Evolutionary conservation across 2,113 vertebrate species (phyloP).

Genomic region (Leiothrix lutea): DNA sequence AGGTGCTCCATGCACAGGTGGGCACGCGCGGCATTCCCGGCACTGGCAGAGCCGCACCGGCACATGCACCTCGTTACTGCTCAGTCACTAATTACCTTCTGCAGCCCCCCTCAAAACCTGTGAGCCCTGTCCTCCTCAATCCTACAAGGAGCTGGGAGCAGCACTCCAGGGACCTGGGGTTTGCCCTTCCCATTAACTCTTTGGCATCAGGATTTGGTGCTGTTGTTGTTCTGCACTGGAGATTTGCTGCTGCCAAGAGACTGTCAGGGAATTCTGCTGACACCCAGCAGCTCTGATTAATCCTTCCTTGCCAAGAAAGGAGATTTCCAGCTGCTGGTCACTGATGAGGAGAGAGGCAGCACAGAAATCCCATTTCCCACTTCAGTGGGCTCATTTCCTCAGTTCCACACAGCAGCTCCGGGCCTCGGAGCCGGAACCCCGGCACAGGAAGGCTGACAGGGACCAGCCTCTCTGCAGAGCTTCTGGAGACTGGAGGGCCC

Average conservation of each 20-base stretch:
- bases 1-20: neutral
- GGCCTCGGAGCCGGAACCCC: neutral
- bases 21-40: neutral
- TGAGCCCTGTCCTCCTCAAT: neutral
- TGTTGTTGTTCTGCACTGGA: rapidly evolving
- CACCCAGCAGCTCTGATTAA: neutral
- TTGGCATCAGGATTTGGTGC: neutral
- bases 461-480: neutral
- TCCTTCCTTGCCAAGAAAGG: neutral
- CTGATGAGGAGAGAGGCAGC: neutral
- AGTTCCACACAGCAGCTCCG: neutral
- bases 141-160: neutral
- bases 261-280: neutral
- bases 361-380: slow-evolving; percentile 18
- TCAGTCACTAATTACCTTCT: neutral
- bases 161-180: neutral
- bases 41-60: neutral
- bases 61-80: slow-evolving; percentile 3
- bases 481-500: neutral
- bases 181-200: neutral
- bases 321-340: neutral
- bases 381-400: neutral
- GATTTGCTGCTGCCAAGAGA: neutral
- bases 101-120: neutral
- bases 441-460: rapidly evolving